Conservation (phyloP, 2,113 vertebrate genomes). For the Galeopterus variegatus region DNA sequence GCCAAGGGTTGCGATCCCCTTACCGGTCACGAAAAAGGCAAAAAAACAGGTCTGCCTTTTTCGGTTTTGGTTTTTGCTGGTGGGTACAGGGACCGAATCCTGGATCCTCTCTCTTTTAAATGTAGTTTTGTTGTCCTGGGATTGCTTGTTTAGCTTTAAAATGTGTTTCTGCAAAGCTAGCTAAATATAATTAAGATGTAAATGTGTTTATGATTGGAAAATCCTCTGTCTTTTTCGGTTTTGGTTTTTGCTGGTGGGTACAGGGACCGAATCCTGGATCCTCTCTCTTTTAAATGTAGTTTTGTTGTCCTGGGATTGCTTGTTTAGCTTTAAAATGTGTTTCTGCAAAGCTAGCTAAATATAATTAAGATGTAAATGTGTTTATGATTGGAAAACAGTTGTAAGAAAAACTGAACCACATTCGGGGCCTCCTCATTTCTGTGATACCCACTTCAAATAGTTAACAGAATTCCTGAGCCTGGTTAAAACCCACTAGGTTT, state of each 20-base stretch:
- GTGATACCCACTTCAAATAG: constrained; percentile 37
- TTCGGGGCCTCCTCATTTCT: constrained; percentile 23
- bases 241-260: no score
- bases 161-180: background rate
- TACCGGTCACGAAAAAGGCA: no score
- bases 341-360: background rate
- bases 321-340: constrained; percentile 19
- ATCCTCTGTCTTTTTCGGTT: background rate
- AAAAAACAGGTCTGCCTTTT: background rate
- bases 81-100: no score
- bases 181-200: constrained; percentile 39
- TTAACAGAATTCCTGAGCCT: constrained; percentile 65
- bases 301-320: constrained; percentile 26
- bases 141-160: constrained; percentile 38
- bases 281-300: background rate
- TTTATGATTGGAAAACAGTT: constrained; percentile 60
- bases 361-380: constrained; percentile 46
- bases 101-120: background rate
- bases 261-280: no score
- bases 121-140: constrained; percentile 3
- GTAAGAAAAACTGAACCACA: background rate
- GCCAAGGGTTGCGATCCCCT: no score
- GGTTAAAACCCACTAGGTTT: constrained; percentile 55
- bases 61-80: no score
- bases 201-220: constrained; percentile 61